A percentile compares a stretch with the other conserved stretches of the same genome.
Evolutionary conservation across 1,140 invertebrate genomes (phyloP).

Genomic region (Subanguina moxae): DNA sequence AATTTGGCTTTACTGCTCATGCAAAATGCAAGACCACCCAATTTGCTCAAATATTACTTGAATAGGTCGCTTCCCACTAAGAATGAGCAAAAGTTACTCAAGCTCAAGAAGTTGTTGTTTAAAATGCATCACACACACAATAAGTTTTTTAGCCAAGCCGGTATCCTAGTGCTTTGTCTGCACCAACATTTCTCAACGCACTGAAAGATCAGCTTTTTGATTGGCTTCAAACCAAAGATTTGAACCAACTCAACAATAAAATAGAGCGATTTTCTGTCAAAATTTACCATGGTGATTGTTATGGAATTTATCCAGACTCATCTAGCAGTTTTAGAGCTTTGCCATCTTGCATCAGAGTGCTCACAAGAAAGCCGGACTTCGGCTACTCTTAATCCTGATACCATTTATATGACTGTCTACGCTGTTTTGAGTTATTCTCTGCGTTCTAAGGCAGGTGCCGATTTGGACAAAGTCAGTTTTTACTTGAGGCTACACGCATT

Average conservation of each 20-base stretch:
- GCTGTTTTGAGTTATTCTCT: conserved; percentile 19
- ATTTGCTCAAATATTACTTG: too few relatives aligned
- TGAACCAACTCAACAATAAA: conserved; percentile 3
- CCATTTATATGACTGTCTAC: conserved; percentile 5
- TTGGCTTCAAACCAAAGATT: not conserved
- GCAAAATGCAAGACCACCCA: too few relatives aligned
- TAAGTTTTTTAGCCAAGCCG: too few relatives aligned
- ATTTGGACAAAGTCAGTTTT: not conserved
- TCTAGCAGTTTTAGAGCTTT: not conserved
- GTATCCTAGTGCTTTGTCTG: too few relatives aligned
- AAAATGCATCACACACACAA: too few relatives aligned
- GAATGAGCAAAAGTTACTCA: too few relatives aligned
- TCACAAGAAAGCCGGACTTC: conserved; percentile 14
- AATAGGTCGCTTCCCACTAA: too few relatives aligned
- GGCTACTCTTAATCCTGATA: conserved; percentile 20
- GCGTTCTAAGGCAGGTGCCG: not conserved
- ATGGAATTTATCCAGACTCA: too few relatives aligned
- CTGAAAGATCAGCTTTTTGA: too few relatives aligned
- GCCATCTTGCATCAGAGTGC: conserved; percentile 10
- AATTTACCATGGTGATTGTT: conserved; percentile 7
- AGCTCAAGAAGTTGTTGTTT: too few relatives aligned
- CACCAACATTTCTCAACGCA: too few relatives aligned
- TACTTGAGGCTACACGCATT: not conserved
- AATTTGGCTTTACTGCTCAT: too few relatives aligned
- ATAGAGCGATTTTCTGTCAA: conserved; percentile 16